Base-by-base conservation (phyloP, 2,113 vertebrate genomes). In the Podarcis muralis region DNA sequence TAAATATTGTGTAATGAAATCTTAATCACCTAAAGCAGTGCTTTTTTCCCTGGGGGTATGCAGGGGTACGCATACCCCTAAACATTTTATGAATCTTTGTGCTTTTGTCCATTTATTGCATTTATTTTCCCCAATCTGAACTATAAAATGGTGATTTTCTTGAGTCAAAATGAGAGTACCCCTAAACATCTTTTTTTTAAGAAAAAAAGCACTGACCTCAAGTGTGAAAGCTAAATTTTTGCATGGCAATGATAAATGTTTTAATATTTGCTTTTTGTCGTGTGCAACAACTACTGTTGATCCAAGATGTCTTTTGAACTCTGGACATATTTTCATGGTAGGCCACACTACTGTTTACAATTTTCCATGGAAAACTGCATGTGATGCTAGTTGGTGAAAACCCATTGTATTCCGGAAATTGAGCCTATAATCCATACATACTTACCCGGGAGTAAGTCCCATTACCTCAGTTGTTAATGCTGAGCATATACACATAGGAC, bases 1-100 rank as follows among this genome's bases (percentile, higher is more conserved):
- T n/a, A 35, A 93, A 86, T 92, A 89, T 88, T 92, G 92, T 92
- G 92, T 89, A 66, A 81, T 81, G 48, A 91, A 93, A 94, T 92
- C 88, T 88, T 90, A 90, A 88, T 92, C 91, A n/a, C 69, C 79
- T 88, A 66, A 88, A 53, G 48, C 48, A 53, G 48, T 53, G 48
- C 48, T 53, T 12, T 53, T 48, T 12, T 3, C 1, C 23, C 48
- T n/a, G 12, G 69, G 69, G n/a, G 30, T 9, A 48, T 11, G 48
- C 48, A 48, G 48, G 48, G 48, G 48, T 53, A 53, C 48, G 48
- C 11, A 53, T 53, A 53, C 48, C 48, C 48, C 9, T 53, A 53
- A 53, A 53, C 11, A 12, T 53, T 53, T 53, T 53, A 11, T 53
- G 48, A 48, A 48, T 48, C 48, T 48, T 48, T 48, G 48, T 48